Conservation (phyloP, 2,888 invertebrate genomes). For the Dolichomitus sp. region DNA sequence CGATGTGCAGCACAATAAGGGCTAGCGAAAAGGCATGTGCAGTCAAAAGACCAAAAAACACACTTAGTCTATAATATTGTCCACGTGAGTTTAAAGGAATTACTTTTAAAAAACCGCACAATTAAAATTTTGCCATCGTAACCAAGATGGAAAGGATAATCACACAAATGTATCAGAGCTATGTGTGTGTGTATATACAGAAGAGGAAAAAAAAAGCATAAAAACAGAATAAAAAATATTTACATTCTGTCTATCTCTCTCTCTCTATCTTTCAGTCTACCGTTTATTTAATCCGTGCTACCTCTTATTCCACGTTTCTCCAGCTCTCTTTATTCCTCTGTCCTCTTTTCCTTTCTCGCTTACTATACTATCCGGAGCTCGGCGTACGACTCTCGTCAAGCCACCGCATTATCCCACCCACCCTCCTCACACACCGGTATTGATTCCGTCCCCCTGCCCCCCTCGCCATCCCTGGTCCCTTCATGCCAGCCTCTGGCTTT, state of each 20-base stretch:
- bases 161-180: slow-evolving; percentile 27
- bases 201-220: slow-evolving; percentile 10
- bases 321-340: slow-evolving; percentile 26
- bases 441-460: slow-evolving; percentile 77
- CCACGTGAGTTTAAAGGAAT: not conserved
- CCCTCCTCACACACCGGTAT: slow-evolving; percentile 82
- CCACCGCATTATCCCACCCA: slow-evolving; percentile 83
- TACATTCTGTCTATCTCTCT: slow-evolving; percentile 25
- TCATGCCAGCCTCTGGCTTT: slow-evolving; percentile 56
- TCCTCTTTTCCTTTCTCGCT: slow-evolving; percentile 46
- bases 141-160: slow-evolving; percentile 31
- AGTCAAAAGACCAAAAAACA: slow-evolving; percentile 33
- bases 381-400: slow-evolving; percentile 81
- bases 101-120: not conserved
- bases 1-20: slow-evolving; percentile 14
- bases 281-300: slow-evolving; percentile 53
- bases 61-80: slow-evolving; percentile 8
- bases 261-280: slow-evolving; percentile 19
- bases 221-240: slow-evolving; percentile 17
- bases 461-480: slow-evolving; percentile 60
- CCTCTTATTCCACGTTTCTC: slow-evolving; percentile 47
- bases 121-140: slow-evolving; percentile 30
- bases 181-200: not conserved
- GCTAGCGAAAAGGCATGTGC: slow-evolving; percentile 1
- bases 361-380: slow-evolving; percentile 55